A percentile compares a stretch with the other conserved stretches of the same genome.
Conservation (phyloP, 2,888 invertebrate species). For the Caenorhabditis sp. region DNA sequence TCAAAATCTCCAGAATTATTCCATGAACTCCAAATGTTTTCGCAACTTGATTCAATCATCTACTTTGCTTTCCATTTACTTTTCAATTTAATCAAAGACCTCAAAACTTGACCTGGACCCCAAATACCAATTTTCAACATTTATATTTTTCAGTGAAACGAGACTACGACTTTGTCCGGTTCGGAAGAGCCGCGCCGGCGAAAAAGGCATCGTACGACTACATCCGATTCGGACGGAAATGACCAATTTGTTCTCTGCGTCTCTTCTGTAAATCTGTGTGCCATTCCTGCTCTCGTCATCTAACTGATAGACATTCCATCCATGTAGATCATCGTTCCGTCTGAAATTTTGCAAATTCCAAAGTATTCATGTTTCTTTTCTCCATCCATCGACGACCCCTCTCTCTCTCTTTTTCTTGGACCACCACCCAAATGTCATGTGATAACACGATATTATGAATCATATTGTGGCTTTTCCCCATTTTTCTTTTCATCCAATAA, state of each 20-base stretch:
- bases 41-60: constrained; percentile 1
- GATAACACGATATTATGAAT: constrained; percentile 46
- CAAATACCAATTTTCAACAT: background rate
- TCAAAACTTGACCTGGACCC: background rate
- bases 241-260: constrained; percentile 13
- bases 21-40: constrained; percentile 7
- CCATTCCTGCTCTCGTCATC: constrained; percentile 2
- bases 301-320: constrained; percentile 5
- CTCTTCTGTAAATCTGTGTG: constrained; percentile 1
- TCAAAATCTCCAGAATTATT: background rate
- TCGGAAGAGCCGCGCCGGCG: constrained; percentile 62
- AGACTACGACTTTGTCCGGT: constrained; percentile 69
- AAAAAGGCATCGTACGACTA: constrained; percentile 70
- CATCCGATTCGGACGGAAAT: constrained; percentile 68
- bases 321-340: background rate
- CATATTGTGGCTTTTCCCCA: constrained; percentile 8
- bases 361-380: background rate
- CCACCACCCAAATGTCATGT: constrained; percentile 49
- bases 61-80: background rate
- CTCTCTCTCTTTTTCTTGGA: constrained; percentile 1
- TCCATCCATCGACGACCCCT: background rate
- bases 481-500: constrained; percentile 32
- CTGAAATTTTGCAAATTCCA: constrained; percentile 14
- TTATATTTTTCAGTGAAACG: constrained; percentile 62
- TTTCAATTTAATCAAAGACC: background rate